A percentile compares a stretch with the other conserved stretches of the same genome.
These are phyloP conservation scores for Collichthys lucidus DNA, from an alignment of 2,113 vertebrate species.

Conservation along the genomic window DNA sequence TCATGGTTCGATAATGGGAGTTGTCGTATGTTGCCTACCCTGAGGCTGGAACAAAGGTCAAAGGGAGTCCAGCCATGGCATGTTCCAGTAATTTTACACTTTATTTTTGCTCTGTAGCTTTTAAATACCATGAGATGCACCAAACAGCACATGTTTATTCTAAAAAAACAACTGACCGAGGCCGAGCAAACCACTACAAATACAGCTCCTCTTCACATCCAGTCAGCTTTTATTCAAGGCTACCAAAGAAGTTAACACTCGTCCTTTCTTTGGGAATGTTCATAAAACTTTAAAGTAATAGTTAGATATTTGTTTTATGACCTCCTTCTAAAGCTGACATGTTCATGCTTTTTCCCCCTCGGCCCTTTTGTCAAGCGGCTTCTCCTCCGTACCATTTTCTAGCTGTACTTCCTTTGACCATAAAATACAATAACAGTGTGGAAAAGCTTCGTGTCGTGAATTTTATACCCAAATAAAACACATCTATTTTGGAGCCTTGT, in stretches of 20 bases:
- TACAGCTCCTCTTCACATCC: background rate
- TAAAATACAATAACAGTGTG: slow-evolving; percentile 41
- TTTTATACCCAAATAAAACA: slow-evolving; percentile 50
- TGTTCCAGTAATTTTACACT: background rate
- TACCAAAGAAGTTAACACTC: slow-evolving; percentile 8
- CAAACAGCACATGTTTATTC: background rate
- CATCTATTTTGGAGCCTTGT: slow-evolving; percentile 5
- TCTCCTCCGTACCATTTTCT: slow-evolving; percentile 35
- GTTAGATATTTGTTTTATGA: slow-evolving; percentile 54
- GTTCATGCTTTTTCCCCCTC: slow-evolving; percentile 32
- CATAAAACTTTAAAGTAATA: slow-evolving; percentile 53
- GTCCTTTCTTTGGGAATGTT: background rate
- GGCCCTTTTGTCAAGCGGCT: slow-evolving; percentile 18
- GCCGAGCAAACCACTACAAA: no score
- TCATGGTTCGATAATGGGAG: slow-evolving; percentile 24
- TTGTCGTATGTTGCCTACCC: slow-evolving; percentile 11
- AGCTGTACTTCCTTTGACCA: slow-evolving; percentile 17
- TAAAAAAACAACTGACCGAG: background rate
- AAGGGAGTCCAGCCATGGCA: background rate
- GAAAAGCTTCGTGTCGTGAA: slow-evolving; percentile 29
- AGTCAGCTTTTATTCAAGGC: background rate
- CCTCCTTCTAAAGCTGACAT: slow-evolving; percentile 44
- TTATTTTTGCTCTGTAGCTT: slow-evolving; percentile 1
- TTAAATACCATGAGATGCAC: background rate
- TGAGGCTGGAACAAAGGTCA: slow-evolving; percentile 29